A percentile compares a stretch with the other conserved stretches of the same genome.
These are phyloP conservation scores for Microplitis deprimator DNA, from an alignment of 2,888 invertebrate genomes.

Conservation along the genomic window DNA sequence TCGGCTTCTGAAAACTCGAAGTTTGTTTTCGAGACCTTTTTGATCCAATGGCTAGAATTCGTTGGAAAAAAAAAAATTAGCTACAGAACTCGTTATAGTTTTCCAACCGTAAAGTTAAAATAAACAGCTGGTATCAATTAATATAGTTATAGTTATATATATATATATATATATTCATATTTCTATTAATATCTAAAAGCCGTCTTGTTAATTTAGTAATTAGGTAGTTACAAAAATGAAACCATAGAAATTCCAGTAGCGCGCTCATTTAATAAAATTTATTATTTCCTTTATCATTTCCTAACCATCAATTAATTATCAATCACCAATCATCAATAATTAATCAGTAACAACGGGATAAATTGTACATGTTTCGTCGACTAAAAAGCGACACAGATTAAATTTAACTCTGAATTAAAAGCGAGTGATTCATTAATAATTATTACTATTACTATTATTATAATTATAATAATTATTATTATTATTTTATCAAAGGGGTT, in stretches of 20 bases:
- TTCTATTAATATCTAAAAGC: constrained; percentile 19
- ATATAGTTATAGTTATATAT: constrained; percentile 49
- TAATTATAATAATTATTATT: constrained; percentile 24
- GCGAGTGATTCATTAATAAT: constrained; percentile 35
- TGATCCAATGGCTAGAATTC: neutral
- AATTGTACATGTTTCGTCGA: constrained; percentile 54
- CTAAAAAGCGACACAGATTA: constrained; percentile 22
- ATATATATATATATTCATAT: constrained; percentile 18
- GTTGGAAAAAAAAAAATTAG: constrained; percentile 3
- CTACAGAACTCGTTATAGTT: constrained; percentile 59
- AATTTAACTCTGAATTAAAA: constrained; percentile 36
- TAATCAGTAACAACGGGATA: constrained; percentile 44
- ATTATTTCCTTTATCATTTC: constrained; percentile 43
- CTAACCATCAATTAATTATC: constrained; percentile 33
- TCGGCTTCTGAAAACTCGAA: constrained; percentile 7
- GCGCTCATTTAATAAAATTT: constrained; percentile 57
- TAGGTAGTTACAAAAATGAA: constrained; percentile 8
- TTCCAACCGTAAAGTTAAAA: constrained; percentile 64
- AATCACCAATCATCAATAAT: neutral
- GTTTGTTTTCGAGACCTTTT: constrained; percentile 6
- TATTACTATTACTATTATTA: constrained; percentile 5
- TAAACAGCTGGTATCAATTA: constrained; percentile 64
- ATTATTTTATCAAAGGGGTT: constrained; percentile 53
- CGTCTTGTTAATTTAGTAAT: constrained; percentile 41
- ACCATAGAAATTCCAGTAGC: constrained; percentile 57